These are phyloP conservation scores for Notarius lentiginosus DNA, from an alignment of 2,113 vertebrate genomes.

Conservation along the genomic window DNA sequence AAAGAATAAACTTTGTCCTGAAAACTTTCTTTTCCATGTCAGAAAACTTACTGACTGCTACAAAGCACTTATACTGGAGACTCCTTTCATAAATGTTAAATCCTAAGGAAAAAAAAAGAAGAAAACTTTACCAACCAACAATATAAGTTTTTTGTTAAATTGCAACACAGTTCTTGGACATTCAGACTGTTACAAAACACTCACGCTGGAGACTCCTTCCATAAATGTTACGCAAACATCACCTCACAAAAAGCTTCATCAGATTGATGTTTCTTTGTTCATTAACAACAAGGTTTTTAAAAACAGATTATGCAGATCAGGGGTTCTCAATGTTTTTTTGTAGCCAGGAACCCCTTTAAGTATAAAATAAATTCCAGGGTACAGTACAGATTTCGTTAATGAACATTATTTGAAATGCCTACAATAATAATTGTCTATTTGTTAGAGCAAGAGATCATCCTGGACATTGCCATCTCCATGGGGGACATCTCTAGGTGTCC, in stretches of 20 bases:
- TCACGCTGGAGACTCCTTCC: no score
- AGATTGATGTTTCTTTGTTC: no score
- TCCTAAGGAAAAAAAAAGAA: background rate
- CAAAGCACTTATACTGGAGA: no score
- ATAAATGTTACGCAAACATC: no score
- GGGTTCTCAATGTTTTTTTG: background rate
- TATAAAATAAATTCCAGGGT: background rate
- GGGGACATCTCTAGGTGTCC: no score
- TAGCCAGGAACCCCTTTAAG: background rate
- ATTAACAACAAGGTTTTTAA: background rate
- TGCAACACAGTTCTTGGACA: background rate
- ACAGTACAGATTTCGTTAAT: background rate
- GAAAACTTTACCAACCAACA: background rate
- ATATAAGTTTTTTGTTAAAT: background rate
- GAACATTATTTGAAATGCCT: background rate
- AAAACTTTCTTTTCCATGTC: background rate
- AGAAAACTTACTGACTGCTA: background rate
- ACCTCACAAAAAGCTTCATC: no score
- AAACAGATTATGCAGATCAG: background rate
- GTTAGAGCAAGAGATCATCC: background rate
- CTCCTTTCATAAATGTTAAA: background rate
- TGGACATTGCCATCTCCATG: no score
- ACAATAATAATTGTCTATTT: background rate
- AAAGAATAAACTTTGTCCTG: background rate
- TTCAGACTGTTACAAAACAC: no score